phyloP scores from a whole-genome alignment of 2,797 vertebrate genomes.

The Chromis chromis region DNA sequence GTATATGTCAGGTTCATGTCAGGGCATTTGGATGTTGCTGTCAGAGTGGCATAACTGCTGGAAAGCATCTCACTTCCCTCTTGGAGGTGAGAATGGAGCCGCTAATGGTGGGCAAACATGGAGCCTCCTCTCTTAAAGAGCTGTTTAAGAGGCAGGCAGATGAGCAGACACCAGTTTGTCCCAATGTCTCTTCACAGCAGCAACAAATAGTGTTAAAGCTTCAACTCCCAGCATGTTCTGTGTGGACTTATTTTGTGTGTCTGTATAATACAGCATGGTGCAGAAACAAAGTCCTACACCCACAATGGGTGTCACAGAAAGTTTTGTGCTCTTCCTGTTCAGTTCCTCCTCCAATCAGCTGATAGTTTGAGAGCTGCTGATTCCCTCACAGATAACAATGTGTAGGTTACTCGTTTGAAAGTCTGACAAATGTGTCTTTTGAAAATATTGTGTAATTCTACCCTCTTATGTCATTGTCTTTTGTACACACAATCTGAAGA shows the following conservation, averaged over 20 bases:
- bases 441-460: background rate
- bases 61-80: conserved; percentile 30
- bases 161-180: background rate
- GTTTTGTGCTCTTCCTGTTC: conserved; percentile 69
- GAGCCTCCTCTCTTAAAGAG: conserved; percentile 11
- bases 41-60: conserved; percentile 32
- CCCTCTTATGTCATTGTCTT: background rate
- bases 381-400: conserved; percentile 59
- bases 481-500: background rate
- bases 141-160: conserved; percentile 27
- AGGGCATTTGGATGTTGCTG: conserved; percentile 33
- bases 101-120: conserved; percentile 17
- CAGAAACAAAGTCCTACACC: conserved; percentile 40
- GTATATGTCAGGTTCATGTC: conserved; percentile 21
- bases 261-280: conserved; percentile 25
- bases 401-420: conserved; percentile 26
- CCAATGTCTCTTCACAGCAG: conserved; percentile 3
- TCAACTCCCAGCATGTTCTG: conserved; percentile 16
- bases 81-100: conserved; percentile 30
- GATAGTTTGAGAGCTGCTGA: conserved; percentile 58
- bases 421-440: conserved; percentile 5
- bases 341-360: conserved; percentile 74
- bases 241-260: conserved; percentile 19
- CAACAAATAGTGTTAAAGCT: conserved; percentile 13
- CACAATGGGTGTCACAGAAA: conserved; percentile 48